Conservation (phyloP, 2,888 invertebrate species). For the Punctoribates punctum region DNA sequence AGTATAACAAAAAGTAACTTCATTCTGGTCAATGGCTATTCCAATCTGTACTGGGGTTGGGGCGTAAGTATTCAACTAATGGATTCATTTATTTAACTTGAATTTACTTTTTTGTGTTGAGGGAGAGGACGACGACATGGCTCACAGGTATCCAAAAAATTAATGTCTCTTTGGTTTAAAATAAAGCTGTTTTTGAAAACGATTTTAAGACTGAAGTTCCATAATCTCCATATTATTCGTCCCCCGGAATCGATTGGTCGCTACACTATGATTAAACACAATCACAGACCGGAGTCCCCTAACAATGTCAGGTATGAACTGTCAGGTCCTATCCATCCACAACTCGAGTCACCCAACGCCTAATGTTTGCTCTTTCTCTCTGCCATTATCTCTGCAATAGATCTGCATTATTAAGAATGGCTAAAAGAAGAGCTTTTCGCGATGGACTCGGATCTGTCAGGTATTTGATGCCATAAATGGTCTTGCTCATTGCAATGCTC, state of each 20-base stretch:
- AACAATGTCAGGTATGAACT: slow-evolving; percentile 47
- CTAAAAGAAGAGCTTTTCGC: slow-evolving; percentile 47
- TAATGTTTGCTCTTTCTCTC: not conserved
- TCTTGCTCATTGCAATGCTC: not conserved
- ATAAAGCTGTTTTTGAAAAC: not conserved
- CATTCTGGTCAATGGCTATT: slow-evolving; percentile 56
- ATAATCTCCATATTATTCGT: slow-evolving; percentile 55
- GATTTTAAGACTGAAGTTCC: slow-evolving; percentile 52
- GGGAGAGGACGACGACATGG: slow-evolving; percentile 51
- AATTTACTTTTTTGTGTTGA: not conserved
- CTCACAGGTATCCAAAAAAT: slow-evolving; percentile 48
- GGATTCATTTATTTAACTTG: not conserved
- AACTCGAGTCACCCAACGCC: not conserved
- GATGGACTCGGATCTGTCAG: slow-evolving; percentile 57
- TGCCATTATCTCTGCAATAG: slow-evolving; percentile 6
- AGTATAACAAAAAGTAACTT: slow-evolving; percentile 54
- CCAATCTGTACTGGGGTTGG: slow-evolving; percentile 56
- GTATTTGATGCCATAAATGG: slow-evolving; percentile 49
- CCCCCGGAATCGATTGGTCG: slow-evolving; percentile 58
- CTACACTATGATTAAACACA: slow-evolving; percentile 61
- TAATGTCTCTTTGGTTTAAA: not conserved
- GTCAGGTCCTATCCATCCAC: not conserved
- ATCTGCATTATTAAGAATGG: slow-evolving; percentile 48
- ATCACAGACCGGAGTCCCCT: slow-evolving; percentile 48
- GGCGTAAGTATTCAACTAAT: slow-evolving; percentile 42